phyloP scores from a whole-genome alignment of 1,140 invertebrate genomes.

The Anastrepha obliqua region DNA sequence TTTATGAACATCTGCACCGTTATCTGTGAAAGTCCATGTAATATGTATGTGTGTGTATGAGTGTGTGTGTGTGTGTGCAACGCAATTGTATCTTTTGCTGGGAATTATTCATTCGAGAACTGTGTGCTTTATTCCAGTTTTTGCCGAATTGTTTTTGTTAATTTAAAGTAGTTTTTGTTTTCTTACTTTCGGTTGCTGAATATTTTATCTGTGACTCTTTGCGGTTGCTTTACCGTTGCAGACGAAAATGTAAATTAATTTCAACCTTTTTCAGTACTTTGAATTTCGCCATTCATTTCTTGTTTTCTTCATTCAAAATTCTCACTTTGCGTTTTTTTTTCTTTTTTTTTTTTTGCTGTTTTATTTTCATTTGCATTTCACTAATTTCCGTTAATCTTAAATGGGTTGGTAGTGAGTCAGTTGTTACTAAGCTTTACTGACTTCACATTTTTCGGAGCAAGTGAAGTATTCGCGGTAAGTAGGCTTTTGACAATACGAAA shows the following conservation, averaged over 20 bases:
- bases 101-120: slow-evolving; percentile 30
- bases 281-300: slow-evolving; percentile 36
- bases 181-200: neutral
- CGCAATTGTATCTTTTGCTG: neutral
- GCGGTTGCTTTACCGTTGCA: slow-evolving; percentile 8
- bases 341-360: neutral
- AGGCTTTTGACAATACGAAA: too few relatives aligned
- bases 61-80: neutral
- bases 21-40: neutral
- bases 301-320: neutral
- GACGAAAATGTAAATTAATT: neutral
- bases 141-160: neutral
- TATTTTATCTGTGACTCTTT: neutral
- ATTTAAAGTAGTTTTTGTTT: neutral
- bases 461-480: too few relatives aligned
- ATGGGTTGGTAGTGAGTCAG: slow-evolving; percentile 12
- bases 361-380: neutral
- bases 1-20: slow-evolving; percentile 4
- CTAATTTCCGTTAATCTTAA: slow-evolving; percentile 24
- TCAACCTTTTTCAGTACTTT: neutral
- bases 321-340: neutral
- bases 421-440: neutral
- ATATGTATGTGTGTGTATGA: neutral
- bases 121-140: neutral
- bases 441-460: too few relatives aligned